A percentile compares a stretch with the other conserved stretches of the same genome.
These are phyloP conservation scores for Limnephilus lunatus DNA, from an alignment of 2,888 invertebrate species.

Conservation along the genomic window DNA sequence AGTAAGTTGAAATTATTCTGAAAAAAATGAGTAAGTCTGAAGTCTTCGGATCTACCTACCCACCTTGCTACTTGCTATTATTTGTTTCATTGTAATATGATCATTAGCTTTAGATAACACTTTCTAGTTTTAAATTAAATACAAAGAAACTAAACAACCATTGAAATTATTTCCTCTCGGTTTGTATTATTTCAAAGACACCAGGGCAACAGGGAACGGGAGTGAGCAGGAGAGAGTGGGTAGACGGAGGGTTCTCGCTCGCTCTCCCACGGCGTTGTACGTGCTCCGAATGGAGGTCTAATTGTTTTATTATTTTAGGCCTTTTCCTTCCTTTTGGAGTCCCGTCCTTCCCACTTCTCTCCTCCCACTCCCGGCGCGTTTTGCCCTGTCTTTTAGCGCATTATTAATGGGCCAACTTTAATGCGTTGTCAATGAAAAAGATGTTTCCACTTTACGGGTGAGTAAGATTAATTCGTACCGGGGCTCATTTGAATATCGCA, in stretches of 20 bases:
- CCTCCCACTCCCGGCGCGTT: neutral
- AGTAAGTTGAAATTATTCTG: neutral
- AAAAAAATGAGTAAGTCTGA: neutral
- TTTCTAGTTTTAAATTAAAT: constrained; percentile 35
- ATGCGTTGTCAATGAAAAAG: constrained; percentile 27
- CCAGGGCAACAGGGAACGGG: neutral
- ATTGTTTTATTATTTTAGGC: constrained; percentile 66
- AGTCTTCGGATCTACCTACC: neutral
- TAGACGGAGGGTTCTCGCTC: neutral
- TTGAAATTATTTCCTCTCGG: neutral
- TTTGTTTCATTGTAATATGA: neutral
- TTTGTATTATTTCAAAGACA: neutral
- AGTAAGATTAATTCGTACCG: neutral
- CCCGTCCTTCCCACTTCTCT: neutral
- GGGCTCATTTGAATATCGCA: neutral
- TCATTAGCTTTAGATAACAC: neutral
- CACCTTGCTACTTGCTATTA: neutral
- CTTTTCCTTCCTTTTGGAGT: constrained; percentile 51
- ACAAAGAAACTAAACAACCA: constrained; percentile 3
- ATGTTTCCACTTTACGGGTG: constrained; percentile 10
- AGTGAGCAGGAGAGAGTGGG: neutral
- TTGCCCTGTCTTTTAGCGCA: constrained; percentile 24
- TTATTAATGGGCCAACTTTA: constrained; percentile 37
- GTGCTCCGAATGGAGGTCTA: constrained; percentile 64
- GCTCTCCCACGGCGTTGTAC: constrained; percentile 49